Base-by-base conservation (phyloP, 2,797 vertebrate species). In the Cichlasoma orientale region DNA sequence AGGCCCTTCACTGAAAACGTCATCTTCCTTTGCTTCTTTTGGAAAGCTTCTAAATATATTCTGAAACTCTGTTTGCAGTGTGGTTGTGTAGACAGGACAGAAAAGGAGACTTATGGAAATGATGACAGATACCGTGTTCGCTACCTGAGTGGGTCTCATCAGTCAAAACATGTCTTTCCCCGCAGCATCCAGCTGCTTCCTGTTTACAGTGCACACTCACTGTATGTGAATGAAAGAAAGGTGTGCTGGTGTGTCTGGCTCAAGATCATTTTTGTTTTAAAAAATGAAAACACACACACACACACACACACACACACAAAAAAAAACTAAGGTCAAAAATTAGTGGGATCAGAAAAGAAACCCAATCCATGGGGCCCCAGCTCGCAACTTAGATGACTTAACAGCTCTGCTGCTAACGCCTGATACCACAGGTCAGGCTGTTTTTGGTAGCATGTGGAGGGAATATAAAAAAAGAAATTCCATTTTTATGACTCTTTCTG, bases 371-470 rank as follows among this genome's bases (percentile, higher is more conserved):
- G 50, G 8, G 50, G 50, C 41, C 13, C 41, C 41, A 44, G 3
- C 13, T 44, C 4, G 41, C 41, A 44, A 44, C 41, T 44, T 16
- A 16, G 18, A 52, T 52, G 19, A 52, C 19, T 52, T n/a, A 52
- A 9, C 19, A 4, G 18, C 47, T n/a, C 19, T 36, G 33, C 33
- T 36, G 33, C 33, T 10, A 36, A 7, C 1, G 33, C 33, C 33
- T 10, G 50, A n/a, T 8, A 8, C 23, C 59, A 44, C 0, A 0
- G 59, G 59, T 0, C 6, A 66, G 59, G 25, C 38, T 0, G 36
- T 44, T n/a, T 63, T 63, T 47, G 59, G 13, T 44, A 44, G 41
- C 41, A 44, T 16, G 41, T 44, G 41, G 41, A 16, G 41, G 41
- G 13, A 44, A 14, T 14, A 14, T 44, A 38, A 12, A 16, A 29